Base-by-base conservation (phyloP, 2,113 vertebrate genomes). In the Hippocampus comes region DNA sequence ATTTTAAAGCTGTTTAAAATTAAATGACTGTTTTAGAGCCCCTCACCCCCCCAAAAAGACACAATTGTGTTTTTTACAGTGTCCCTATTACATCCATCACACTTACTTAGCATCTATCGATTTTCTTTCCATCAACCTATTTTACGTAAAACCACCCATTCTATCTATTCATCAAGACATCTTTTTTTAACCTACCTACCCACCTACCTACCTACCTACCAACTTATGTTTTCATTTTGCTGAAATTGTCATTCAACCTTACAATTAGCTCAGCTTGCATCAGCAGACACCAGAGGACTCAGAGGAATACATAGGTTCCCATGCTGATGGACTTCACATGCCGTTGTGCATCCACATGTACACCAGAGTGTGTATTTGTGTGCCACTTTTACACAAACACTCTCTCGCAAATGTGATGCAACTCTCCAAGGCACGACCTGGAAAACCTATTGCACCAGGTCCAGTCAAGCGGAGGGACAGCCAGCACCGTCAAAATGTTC, bases 271-370 rank as follows among this genome's bases (percentile, higher is more conserved):
- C 82, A 73, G 73, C 91, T 93, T 93, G 92, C 92, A 93, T 93
- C 92, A 93, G 89, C 85, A 91, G 89, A 92, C 92, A 92, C 91
- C 91, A 92, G 87, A 86, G 91, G 88, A 91, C 92, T 91, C 91
- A 65, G 79, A 90, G 91, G 92, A 92, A 87, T 88, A 85, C 64
- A 72, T 64, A 88, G 84, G 81, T 92, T 90, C 91, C 90, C 83
- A 74, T 75, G 87, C 90, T 89, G 86, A 83, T 78, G 87, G 83
- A 87, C 85, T 83, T 82, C 67, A 80, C 83, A 76, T 76, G 73
- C 76, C 82, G 74, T 76, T 63, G 82, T 82, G 83, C 83, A 74
- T 82, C 75, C 74, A 79, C 46, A 82, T 78, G 84, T 79, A 78
- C 9, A 76, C 67, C 64, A 71, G 68, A 71, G 84, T 85, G 85